Conservation (phyloP, 2,888 invertebrate species). For the Chrysina gloriosa region DNA sequence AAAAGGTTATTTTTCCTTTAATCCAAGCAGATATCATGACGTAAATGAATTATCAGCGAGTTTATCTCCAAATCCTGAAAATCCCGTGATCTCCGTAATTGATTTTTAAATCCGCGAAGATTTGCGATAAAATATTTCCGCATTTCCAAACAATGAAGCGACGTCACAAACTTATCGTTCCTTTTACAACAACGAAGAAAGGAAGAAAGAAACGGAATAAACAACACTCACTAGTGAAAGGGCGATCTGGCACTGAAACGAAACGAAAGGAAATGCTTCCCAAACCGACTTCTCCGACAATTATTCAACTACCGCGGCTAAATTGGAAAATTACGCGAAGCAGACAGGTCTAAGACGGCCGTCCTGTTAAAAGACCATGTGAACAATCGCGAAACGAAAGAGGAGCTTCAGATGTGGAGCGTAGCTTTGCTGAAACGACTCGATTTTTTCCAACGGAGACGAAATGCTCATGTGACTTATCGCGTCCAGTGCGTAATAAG, state of each 20-base stretch:
- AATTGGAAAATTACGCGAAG: constrained; percentile 29
- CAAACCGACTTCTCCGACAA: background rate
- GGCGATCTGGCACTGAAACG: background rate
- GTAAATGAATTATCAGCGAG: too few species aligned
- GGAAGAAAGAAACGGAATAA: background rate
- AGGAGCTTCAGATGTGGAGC: background rate
- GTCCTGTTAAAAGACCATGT: background rate
- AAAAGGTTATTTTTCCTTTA: too few species aligned
- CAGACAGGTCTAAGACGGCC: background rate
- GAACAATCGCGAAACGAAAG: background rate
- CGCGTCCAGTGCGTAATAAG: background rate
- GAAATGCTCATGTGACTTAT: background rate
- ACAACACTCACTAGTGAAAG: background rate
- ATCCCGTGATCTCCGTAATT: too few species aligned
- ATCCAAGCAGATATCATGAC: too few species aligned
- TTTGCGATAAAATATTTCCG: too few species aligned
- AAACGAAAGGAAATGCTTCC: background rate
- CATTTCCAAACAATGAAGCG: too few species aligned
- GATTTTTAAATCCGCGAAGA: too few species aligned
- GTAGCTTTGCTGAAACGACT: background rate
- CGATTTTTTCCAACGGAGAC: background rate
- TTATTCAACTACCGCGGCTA: constrained; percentile 5
- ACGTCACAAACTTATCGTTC: too few species aligned
- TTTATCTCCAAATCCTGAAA: too few species aligned
- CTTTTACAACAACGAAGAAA: background rate